Evolutionary conservation across 1,140 invertebrate species (phyloP).

Genomic region (Polypedilum pembai): DNA sequence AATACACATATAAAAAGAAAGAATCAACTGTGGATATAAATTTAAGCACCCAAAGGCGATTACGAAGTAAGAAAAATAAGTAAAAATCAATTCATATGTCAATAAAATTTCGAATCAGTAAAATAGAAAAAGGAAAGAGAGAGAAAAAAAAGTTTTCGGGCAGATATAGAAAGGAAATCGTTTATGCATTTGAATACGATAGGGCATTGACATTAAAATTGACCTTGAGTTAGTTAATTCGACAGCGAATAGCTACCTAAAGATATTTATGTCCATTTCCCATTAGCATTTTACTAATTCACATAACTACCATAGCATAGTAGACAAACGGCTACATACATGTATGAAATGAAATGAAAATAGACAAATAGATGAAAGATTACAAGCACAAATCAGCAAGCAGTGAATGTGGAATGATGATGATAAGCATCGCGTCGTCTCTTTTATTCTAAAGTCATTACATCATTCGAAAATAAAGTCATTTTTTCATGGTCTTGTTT

Average conservation of each 20-base stretch:
- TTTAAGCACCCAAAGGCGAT: slow-evolving; percentile 16
- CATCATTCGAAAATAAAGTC: slow-evolving; percentile 20
- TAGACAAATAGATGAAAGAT: slow-evolving; percentile 25
- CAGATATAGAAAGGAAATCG: not conserved
- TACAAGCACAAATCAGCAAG: not conserved
- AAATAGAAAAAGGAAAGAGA: no score
- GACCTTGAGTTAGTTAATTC: slow-evolving; percentile 7
- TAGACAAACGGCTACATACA: not conserved
- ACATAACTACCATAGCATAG: not conserved
- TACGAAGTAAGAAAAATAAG: not conserved
- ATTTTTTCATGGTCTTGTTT: slow-evolving; percentile 23
- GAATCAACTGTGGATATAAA: not conserved
- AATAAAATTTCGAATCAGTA: slow-evolving; percentile 7
- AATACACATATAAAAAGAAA: not conserved
- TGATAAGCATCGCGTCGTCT: slow-evolving; percentile 24
- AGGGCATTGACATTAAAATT: not conserved
- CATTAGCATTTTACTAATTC: not conserved
- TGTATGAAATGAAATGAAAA: not conserved
- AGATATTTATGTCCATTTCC: not conserved
- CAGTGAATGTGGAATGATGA: not conserved
- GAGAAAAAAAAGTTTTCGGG: not conserved
- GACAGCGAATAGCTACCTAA: not conserved
- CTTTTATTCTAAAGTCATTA: slow-evolving; percentile 1
- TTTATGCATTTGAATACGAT: not conserved
- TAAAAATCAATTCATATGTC: slow-evolving; percentile 6